A percentile compares a stretch with the other conserved stretches of the same genome.
These are phyloP conservation scores for Xanthia icteritia DNA, from an alignment of 2,888 invertebrate genomes.

Conservation along the genomic window DNA sequence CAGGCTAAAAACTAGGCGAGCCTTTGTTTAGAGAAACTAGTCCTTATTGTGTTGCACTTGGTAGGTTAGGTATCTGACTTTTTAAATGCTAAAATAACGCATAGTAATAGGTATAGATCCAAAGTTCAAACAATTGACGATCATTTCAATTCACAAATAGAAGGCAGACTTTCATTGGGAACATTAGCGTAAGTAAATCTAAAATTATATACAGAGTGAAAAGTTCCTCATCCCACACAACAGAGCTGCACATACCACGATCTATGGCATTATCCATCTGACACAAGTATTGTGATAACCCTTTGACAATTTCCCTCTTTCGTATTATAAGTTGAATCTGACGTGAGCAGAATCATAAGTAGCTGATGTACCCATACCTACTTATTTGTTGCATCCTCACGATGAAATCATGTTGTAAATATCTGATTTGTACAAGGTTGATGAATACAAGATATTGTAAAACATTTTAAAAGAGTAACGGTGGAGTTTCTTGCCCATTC, in stretches of 20 bases:
- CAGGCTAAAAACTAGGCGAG: neutral
- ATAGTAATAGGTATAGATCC: neutral
- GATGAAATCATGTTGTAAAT: neutral
- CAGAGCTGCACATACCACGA: neutral
- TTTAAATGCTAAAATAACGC: neutral
- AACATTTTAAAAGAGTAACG: too few species aligned
- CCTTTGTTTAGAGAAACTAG: neutral
- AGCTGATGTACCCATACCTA: neutral
- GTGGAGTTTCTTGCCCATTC: too few species aligned
- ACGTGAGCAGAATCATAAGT: constrained; percentile 32
- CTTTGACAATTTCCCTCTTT: neutral
- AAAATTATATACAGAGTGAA: neutral
- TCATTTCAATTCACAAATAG: too few species aligned
- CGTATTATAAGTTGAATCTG: neutral
- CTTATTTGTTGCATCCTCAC: neutral
- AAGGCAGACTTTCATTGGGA: neutral
- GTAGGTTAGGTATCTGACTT: neutral
- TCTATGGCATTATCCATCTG: neutral
- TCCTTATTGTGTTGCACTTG: neutral
- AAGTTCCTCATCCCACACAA: neutral
- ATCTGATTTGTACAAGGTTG: too few species aligned
- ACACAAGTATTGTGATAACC: constrained; percentile 27
- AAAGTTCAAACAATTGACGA: neutral
- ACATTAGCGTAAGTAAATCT: neutral
- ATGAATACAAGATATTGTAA: too few species aligned